Evolutionary conservation across 1,140 invertebrate species (phyloP), one percentile per base, ranked within the genome.

Genomic region (Berghia stephanieae): DNA sequence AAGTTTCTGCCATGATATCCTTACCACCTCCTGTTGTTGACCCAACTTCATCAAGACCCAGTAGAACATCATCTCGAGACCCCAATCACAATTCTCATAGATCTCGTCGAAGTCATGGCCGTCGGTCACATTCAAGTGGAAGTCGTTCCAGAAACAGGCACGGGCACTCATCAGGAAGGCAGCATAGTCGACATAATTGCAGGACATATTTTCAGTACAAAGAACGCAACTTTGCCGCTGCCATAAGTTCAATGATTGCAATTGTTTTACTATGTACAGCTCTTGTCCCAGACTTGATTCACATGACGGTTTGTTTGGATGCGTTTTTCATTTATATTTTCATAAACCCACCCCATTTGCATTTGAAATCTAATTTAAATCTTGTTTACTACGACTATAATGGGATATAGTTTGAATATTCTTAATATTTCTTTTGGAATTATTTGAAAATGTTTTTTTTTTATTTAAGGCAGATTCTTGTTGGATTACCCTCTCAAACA

Each of bases 181-280:
- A 63, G 40, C 77, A 81, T 34, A 55, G 49, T 34, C 79, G 80
- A 34, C 75, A 79, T 27, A 77, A 73, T n/a, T 72, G 75, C 31
- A 78, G 82, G 16, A 69, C 78, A 31, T 78, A 79, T 49, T 78
- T 81, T 13, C 87, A 88, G 80, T 76, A 82, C 3, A 84, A 83
- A 52, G 86, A 88, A 60, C 84, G 83, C 55, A 88, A 88, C 78
- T 83, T 87, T 70, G 75, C 80, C 2, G 80, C 87, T n/a, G 87
- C 86, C 0, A 79, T 84, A 1, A 86, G 82, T 76, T 88, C 84
- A 55, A 87, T 87, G 86, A 73, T 87, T 10, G 72, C 83, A 2
- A 87, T 88, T 77, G 86, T 88, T 2, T 78, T 86, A 3, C 68
- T 88, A 52, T 87, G 86, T 68, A 86, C 85, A 38, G 83, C 87